These are phyloP conservation scores for Zeus faber DNA, from an alignment of 2,113 vertebrate genomes.

Conservation along the genomic window DNA sequence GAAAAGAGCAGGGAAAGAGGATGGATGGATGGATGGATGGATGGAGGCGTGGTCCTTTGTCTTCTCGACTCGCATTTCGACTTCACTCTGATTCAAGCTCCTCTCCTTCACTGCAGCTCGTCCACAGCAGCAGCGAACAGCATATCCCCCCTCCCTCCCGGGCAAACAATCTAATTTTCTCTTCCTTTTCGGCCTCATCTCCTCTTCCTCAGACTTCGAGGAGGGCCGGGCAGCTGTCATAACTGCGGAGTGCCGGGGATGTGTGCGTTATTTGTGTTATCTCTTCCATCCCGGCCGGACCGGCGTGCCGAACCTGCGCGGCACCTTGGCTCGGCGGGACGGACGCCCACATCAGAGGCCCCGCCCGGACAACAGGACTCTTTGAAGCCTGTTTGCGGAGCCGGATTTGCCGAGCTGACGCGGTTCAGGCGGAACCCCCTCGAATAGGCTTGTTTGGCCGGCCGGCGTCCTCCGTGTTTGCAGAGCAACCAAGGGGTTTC, in stretches of 20 bases:
- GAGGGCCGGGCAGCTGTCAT: conserved; percentile 55
- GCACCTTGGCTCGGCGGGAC: conserved; percentile 73
- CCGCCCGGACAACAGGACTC: conserved; percentile 82
- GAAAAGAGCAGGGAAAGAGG: too few relatives aligned
- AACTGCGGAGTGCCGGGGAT: conserved; percentile 51
- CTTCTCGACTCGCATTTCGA: conserved; percentile 19
- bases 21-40: too few relatives aligned
- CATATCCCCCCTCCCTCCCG: conserved; percentile 38
- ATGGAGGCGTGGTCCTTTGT: conserved; percentile 3
- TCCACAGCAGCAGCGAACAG: conserved; percentile 23
- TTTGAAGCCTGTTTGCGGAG: conserved; percentile 86
- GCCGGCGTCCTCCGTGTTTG: conserved; percentile 88
- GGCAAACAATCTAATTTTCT: conserved; percentile 48
- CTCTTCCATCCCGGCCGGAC: conserved; percentile 50
- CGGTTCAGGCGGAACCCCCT: conserved; percentile 75
- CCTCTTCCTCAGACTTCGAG: conserved; percentile 41
- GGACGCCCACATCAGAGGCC: conserved; percentile 86
- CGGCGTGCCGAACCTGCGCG: conserved; percentile 53
- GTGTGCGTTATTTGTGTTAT: conserved; percentile 61
- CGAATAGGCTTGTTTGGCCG: conserved; percentile 90
- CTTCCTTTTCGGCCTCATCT: conserved; percentile 41
- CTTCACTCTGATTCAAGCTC: conserved; percentile 29
- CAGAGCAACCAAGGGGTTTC: conserved; percentile 83
- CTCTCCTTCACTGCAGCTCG: conserved; percentile 5
- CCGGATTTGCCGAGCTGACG: conserved; percentile 88